Evolutionary conservation across 2,797 vertebrate genomes (phyloP).

Genomic region (Oreortyx pictus): DNA sequence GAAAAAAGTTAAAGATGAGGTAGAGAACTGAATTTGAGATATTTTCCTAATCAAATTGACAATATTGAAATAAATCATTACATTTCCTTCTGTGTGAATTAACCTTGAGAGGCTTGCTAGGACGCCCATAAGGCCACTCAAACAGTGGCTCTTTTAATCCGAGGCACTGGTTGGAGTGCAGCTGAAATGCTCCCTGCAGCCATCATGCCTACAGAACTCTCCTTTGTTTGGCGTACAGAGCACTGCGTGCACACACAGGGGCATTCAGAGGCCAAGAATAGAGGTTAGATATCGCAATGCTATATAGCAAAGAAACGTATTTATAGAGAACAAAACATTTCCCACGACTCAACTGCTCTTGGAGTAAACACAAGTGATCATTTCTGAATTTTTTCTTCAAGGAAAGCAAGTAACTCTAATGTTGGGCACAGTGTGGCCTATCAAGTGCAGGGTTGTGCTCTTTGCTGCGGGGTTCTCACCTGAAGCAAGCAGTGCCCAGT

Average conservation of each 20-base stretch:
- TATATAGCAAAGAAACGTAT: slow-evolving; percentile 5
- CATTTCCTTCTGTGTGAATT: neutral
- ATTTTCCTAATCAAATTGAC: slow-evolving; percentile 19
- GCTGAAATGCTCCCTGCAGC: neutral
- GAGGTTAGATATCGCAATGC: neutral
- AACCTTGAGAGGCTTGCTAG: neutral
- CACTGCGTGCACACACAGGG: neutral
- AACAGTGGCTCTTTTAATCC: slow-evolving; percentile 1
- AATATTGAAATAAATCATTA: neutral
- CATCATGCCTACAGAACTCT: neutral
- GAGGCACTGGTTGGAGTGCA: neutral
- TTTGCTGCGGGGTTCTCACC: neutral
- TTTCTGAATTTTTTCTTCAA: neutral
- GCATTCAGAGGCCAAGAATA: neutral
- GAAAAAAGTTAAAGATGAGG: slow-evolving; percentile 35
- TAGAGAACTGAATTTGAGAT: neutral
- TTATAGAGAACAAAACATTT: slow-evolving; percentile 9
- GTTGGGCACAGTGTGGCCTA: neutral
- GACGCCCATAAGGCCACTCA: neutral
- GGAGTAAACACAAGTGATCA: neutral
- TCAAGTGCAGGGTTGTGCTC: neutral
- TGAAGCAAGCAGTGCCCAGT: neutral
- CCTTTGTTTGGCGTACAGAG: neutral
- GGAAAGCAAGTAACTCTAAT: neutral
- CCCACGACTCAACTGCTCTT: neutral